Evolutionary conservation across 1,140 invertebrate species (phyloP), one percentile per base, ranked within the genome.

Genomic region (Muscidifurax raptorellus): DNA sequence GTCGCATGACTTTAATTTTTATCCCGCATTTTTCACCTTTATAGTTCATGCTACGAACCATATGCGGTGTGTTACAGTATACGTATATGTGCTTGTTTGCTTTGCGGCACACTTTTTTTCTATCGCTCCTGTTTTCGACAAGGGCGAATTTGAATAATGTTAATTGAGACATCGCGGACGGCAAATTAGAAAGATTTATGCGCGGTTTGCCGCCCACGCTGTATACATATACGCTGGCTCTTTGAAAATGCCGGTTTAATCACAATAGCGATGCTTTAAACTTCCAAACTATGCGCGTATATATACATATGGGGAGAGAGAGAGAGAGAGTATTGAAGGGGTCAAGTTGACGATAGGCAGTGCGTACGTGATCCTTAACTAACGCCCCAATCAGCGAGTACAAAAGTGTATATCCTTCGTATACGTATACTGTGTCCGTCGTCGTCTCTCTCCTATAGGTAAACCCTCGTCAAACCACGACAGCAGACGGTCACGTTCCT

Each of bases 161-260:
- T 85, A 81, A 85, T 75, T 47, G 30, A 75, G 52, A 85, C 18
- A 28, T 44, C 67, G 80, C 64, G 6, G 22, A 67, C 25, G 44
- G 25, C 72, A 84, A 80, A 76, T 79, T 80, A 74, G 52, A 67
- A 80, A 66, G 77, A 74, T 80, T 64, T 75, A 74, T 67, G 64
- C 18, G 69, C 28, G 67, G 40, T 67, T 22, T 67, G 47, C 75
- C 47, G 44, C 27, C 12, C 44, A 32, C 52, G 5, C 72, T 30
- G 64, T 10, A 47, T 47, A 15, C 13, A 47, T 10, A 47, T 10
- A 47, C 13, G 13, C 10, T 1, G 13, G 13, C 2, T 2, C 44
- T 47, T 47, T 47, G 52, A n/a, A 18, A 59, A 69, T 69, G 2
- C 27, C 67, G 28, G 30, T 69, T 69, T 69, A 27, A 69, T 59